Evolutionary conservation across 2,888 invertebrate species (phyloP).

Genomic region (Embidobia sp.): DNA sequence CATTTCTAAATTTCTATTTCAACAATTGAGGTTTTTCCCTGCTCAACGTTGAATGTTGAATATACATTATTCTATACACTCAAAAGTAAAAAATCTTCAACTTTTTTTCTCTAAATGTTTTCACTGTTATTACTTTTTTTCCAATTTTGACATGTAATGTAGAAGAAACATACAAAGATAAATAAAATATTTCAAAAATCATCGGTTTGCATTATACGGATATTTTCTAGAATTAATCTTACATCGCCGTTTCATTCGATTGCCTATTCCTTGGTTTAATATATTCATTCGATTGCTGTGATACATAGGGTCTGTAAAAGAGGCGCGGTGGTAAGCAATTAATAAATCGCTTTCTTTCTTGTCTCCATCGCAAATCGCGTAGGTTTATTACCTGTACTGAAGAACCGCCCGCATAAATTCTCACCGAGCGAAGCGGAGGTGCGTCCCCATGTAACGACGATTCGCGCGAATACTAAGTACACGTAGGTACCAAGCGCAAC

Average conservation of each 20-base stretch:
- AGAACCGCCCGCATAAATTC: conserved; percentile 70
- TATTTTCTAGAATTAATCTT: conserved; percentile 42
- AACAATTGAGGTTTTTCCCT: no score
- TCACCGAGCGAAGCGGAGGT: conserved; percentile 52
- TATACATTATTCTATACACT: no score
- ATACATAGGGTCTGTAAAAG: conserved; percentile 44
- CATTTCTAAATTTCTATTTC: no score
- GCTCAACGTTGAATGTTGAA: no score
- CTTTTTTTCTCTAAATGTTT: no score
- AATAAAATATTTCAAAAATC: no score
- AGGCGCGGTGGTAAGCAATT: conserved; percentile 70
- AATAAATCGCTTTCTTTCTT: conserved; percentile 70
- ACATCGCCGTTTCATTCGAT: conserved; percentile 38
- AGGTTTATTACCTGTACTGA: conserved; percentile 56
- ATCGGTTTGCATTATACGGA: conserved; percentile 22
- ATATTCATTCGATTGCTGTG: conserved; percentile 53
- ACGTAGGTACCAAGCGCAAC: conserved; percentile 51
- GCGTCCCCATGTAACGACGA: conserved; percentile 65
- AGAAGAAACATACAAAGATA: no score
- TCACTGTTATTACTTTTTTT: no score
- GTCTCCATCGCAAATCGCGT: conserved; percentile 61
- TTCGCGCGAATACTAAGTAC: conserved; percentile 67
- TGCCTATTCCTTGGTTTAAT: conserved; percentile 44
- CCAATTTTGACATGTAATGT: no score
- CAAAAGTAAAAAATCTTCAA: no score